phyloP scores from a whole-genome alignment of 1,140 invertebrate genomes.

The Lasioglossum baleicum region DNA sequence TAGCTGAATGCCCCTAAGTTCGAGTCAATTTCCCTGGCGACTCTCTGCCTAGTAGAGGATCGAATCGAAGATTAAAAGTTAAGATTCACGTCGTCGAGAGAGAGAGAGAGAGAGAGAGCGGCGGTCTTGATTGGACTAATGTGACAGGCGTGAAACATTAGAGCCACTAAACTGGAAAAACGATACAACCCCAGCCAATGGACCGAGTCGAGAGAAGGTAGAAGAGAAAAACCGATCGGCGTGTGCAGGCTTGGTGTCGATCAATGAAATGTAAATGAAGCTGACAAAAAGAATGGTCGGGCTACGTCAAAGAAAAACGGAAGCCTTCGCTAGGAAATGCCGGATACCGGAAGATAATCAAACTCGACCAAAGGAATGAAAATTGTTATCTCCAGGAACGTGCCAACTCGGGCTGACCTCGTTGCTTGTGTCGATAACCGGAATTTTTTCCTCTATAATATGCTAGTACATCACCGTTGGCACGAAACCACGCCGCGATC shows the following conservation, averaged over 20 bases:
- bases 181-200: neutral
- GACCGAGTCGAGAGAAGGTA: constrained; percentile 7
- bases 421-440: constrained; percentile 28
- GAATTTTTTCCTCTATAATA: constrained; percentile 5
- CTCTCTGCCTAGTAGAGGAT: neutral
- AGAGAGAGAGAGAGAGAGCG: too few relatives aligned
- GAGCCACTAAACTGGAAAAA: neutral
- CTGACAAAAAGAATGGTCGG: neutral
- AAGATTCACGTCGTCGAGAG: neutral
- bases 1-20: too few relatives aligned
- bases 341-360: constrained; percentile 51
- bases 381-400: constrained; percentile 49
- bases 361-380: constrained; percentile 33
- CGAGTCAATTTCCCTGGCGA: too few relatives aligned
- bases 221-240: constrained; percentile 5
- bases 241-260: neutral
- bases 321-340: neutral
- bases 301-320: constrained; percentile 3
- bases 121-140: neutral
- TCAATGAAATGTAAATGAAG: constrained; percentile 8
- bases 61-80: neutral
- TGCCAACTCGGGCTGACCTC: constrained; percentile 44
- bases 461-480: neutral
- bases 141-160: neutral
- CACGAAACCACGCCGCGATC: neutral